Evolutionary conservation across 2,113 vertebrate species (phyloP), one percentile per base, ranked within the genome.

Genomic region (Enhydra lutris): DNA sequence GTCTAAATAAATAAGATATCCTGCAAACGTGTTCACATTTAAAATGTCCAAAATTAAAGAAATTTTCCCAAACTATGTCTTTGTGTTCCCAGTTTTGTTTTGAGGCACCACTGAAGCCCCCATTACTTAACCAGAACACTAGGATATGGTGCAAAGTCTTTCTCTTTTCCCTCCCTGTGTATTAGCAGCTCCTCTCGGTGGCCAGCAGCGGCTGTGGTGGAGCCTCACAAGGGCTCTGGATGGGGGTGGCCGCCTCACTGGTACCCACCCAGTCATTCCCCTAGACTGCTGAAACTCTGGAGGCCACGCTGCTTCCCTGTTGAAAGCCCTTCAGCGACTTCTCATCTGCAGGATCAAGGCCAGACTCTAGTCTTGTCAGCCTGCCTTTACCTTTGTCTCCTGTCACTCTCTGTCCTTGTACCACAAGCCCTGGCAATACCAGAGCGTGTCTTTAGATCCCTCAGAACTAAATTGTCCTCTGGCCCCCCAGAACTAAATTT

Each of bases 1-100:
- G 13, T 71, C 55, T 91, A 67, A 93, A 74, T 93, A 94, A 94
- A 57, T 84, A 89, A 94, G 81, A 47, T 85, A 12, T 29, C 13
- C 79, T 69, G 6, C 47, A 95, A 95, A 76, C 39, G 23, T 86
- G n/a, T 36, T 93, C 45, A 87, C 4, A n/a, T 14, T 88, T 87
- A 42, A 69, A 83, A 92, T 91, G 55, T 47, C 85, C 29, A 85
- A 50, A 93, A 31, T 47, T 31, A 34, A 84, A 84, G 50, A 42
- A 50, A 63, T 84, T 84, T 71, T 74, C 52, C 81, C 21, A 39
- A 7, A 36, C 13, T 7, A 7, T 36, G 15, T 61, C 55, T 42
- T 45, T 50, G 7, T 67, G 34, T 63, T 34, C 21, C 69, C 24
- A 63, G 1, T 15, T 57, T 63, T 63, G 50, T 82, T 81, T 81